Base-by-base conservation (phyloP, 2,113 vertebrate species). In the Colius striatus region DNA sequence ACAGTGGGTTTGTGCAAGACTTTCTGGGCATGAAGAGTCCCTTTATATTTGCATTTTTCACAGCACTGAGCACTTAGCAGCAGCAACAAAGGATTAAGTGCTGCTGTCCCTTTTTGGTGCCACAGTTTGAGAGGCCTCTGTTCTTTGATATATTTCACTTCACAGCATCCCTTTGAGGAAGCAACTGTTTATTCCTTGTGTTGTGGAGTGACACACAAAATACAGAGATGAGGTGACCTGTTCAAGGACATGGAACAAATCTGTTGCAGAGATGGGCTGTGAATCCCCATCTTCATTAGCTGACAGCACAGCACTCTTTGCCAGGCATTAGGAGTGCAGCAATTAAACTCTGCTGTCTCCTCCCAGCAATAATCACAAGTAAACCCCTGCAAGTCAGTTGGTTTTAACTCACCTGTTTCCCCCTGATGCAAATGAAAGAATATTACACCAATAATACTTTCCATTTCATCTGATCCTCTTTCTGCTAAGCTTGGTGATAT, bases 1-100 rank as follows among this genome's bases (percentile, higher is more conserved):
- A 12, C 1, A 6, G 19, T 47, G 27, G 53, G 19, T 83, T 94
- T 76, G 30, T 41, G 16, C 77, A 73, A 62, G 62, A 30, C 12
- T 83, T 85, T 36, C 72, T 66, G 63, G 61, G 47, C 83, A 70
- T 32, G n/a, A n/a, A 65, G 19, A 47, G 9, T 32, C 11, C 70
- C 47, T 87, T 95, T 82, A 27, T 58, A 95, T 82, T 82, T 87
- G 54, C 71, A 66, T 94, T 84, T 91, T 94, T 82, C 87, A 94
- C 66, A 93, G 80, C 72, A 60, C 12, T 61, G 76, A 81, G 75
- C 86, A 82, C 61, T 86, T 75, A 55, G 57, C 60, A 85, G 58
- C 67, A 83, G 47, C 67, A 94, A 80, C 47, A 66, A 83, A 91
- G 58, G n/a, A 58, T 34, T 36, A 36, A 90, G 60, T 43, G 18